Base-by-base conservation (phyloP, 2,888 invertebrate species). In the Metacarcinus magister region DNA sequence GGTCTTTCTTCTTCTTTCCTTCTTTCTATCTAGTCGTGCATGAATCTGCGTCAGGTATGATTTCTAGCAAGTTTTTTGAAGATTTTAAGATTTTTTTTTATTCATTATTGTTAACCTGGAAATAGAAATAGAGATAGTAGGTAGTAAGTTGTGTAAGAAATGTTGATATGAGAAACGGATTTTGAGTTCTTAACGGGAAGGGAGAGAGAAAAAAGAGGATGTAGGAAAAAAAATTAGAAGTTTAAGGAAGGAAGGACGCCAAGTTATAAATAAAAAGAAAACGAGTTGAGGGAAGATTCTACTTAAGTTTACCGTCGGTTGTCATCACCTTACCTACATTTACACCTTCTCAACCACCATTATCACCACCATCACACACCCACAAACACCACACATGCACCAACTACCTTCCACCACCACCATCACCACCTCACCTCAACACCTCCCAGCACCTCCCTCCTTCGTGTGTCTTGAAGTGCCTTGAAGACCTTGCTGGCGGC, bases 1-100 rank as follows among this genome's bases (percentile, higher is more conserved):
- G 67, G 23, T 67, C 67, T 19, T 67, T 67, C 67, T 82, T 28
- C 19, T 67, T 54, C 54, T 13, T 8, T 13, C 54, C 54, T n/a
- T 67, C 23, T n/a, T 75, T n/a, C 19, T 75, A 23, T 82, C 82
- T 82, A 32, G 82, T 82, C 82, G 82, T 82, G 82, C 82, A 32
- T 82, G 32, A 82, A 82, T 32, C 10, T 82, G 7, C 8, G 82
- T 82, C 82, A 82, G 32, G 82, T 32, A 32, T 28, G 82, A 32
- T 82, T 82, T 82, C 82, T 82, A 82, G 82, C 1, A 82, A 32
- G n/a, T 82, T 7, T 7, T 82, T 67, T n/a, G 8, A 54, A 54
- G 54, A 3, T 39, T 39, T 39, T 39, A 1, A 1, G 39, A 39
- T 54, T 16, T 54, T 54, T 54, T 54, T 54, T 54, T 16, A 19